phyloP scores from a whole-genome alignment of 2,888 invertebrate genomes.

The Eilema caniola region DNA sequence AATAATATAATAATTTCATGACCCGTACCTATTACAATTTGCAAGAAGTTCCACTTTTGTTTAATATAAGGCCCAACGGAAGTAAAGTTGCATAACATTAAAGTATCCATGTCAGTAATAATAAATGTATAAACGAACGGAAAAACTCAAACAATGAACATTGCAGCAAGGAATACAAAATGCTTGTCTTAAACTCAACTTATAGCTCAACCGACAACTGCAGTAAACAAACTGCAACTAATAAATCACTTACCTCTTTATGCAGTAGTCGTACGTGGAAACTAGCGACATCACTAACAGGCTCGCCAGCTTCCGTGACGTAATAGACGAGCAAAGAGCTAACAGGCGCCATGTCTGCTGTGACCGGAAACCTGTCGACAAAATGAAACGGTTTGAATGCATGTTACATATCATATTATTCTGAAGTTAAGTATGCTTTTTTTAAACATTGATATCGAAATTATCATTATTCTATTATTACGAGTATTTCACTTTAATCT shows the following conservation, averaged over 20 bases:
- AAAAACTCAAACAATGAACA: background rate
- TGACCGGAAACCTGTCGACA: slow-evolving; percentile 87
- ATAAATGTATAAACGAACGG: background rate
- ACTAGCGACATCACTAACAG: slow-evolving; percentile 89
- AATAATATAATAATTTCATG: background rate
- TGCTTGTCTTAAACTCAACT: background rate
- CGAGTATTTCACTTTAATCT: too few relatives aligned
- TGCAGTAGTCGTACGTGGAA: slow-evolving; percentile 88
- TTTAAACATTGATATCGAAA: too few relatives aligned
- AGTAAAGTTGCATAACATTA: background rate
- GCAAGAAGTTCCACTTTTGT: background rate
- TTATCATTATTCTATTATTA: too few relatives aligned
- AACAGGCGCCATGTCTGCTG: slow-evolving; percentile 89
- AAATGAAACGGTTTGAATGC: background rate
- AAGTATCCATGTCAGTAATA: background rate
- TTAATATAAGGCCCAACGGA: background rate
- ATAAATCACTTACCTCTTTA: slow-evolving; percentile 81
- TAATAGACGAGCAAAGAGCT: slow-evolving; percentile 90
- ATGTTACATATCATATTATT: background rate
- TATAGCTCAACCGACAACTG: background rate
- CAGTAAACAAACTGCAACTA: too few relatives aligned
- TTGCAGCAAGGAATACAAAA: background rate
- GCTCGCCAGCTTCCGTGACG: slow-evolving; percentile 89
- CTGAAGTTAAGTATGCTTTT: background rate
- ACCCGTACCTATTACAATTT: background rate